These are phyloP conservation scores for Busseola fusca DNA, from an alignment of 2,888 invertebrate genomes.

Conservation along the genomic window DNA sequence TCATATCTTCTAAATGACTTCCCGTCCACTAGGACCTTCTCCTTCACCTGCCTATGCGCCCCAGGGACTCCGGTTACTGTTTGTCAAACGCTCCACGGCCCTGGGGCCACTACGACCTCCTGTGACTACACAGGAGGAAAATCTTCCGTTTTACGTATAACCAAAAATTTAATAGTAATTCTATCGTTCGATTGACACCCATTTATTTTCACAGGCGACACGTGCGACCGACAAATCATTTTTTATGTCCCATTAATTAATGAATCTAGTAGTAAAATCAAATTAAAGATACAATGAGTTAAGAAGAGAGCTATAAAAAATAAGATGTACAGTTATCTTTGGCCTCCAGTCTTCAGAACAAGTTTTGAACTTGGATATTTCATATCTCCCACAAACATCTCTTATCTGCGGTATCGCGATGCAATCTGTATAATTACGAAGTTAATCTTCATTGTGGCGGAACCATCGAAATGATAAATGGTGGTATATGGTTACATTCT, in stretches of 20 bases:
- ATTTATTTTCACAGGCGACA: conserved; percentile 6
- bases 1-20: background rate
- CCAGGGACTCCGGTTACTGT: too few relatives aligned
- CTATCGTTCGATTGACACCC: conserved; percentile 15
- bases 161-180: background rate
- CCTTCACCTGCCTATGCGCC: too few relatives aligned
- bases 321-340: conserved; percentile 38
- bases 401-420: conserved; percentile 51
- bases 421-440: conserved; percentile 49
- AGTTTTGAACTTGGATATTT: conserved; percentile 48
- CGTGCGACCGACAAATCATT: conserved; percentile 28
- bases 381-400: conserved; percentile 55
- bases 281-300: conserved; percentile 41
- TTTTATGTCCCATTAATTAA: conserved; percentile 46
- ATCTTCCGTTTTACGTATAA: background rate
- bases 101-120: too few relatives aligned
- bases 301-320: conserved; percentile 46
- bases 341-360: conserved; percentile 43
- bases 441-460: conserved; percentile 41
- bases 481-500: conserved; percentile 38
- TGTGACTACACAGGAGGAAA: too few relatives aligned
- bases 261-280: conserved; percentile 36
- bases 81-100: too few relatives aligned
- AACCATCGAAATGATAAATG: conserved; percentile 6
- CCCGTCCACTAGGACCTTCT: background rate